Conservation (phyloP, 1,140 invertebrate species). For the Apis cerana region DNA sequence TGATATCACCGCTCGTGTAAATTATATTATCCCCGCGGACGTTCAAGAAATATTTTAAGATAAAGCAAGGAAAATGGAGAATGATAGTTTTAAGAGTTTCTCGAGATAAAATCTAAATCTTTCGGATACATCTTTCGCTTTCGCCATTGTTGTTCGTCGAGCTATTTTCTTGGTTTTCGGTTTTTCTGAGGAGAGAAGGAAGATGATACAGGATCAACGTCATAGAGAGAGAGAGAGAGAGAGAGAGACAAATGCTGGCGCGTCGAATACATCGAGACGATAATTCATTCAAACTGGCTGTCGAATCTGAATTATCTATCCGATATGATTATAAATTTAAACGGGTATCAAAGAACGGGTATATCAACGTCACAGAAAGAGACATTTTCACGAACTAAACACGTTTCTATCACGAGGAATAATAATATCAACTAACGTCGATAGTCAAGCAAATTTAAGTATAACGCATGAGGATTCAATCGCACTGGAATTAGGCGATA, state of each 20-base stretch:
- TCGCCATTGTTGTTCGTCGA: not conserved
- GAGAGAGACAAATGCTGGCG: no score
- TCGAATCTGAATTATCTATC: no score
- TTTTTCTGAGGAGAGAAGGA: not conserved
- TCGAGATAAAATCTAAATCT: not conserved
- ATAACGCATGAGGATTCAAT: not conserved
- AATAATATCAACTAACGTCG: no score
- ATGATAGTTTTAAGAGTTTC: not conserved
- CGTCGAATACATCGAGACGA: no score
- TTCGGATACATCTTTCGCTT: not conserved
- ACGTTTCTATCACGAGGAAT: no score
- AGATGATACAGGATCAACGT: no score
- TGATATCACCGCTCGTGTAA: slow-evolving; percentile 18
- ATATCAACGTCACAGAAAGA: no score
- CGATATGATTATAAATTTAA: no score
- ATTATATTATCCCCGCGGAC: slow-evolving; percentile 8
- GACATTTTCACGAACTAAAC: no score
- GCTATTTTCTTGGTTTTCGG: not conserved
- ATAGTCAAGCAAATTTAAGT: not conserved
- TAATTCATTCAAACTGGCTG: no score
- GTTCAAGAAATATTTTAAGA: slow-evolving; percentile 28
- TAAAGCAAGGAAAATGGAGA: not conserved
- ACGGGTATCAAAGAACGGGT: no score
- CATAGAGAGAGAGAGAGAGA: no score
- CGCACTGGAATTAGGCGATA: not conserved